Percentiles rank a stretch among this genome's conserved stretches.
Conservation (phyloP, 2,113 vertebrate species). For the Passer domesticus region DNA sequence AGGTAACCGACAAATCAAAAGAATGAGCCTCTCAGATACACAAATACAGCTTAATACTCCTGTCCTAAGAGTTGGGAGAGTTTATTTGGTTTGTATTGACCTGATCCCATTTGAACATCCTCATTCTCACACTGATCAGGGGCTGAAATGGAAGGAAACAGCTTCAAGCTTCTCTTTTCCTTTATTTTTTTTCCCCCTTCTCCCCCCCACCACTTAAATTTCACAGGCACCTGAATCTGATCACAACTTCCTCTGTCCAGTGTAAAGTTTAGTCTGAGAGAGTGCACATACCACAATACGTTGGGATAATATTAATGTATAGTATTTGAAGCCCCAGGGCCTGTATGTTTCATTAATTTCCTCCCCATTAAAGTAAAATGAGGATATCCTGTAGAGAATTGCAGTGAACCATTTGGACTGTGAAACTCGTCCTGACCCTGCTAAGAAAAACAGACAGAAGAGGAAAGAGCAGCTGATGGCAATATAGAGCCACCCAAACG, state of each 20-base stretch:
- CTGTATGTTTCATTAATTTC: constrained; percentile 80
- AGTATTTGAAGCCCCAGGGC: constrained; percentile 74
- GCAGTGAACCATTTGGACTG: constrained; percentile 74
- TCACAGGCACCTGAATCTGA: constrained; percentile 76
- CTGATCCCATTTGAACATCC: constrained; percentile 40
- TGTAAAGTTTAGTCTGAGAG: constrained; percentile 72
- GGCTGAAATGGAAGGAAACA: constrained; percentile 68
- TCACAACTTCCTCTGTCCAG: constrained; percentile 72
- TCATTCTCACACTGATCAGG: constrained; percentile 60
- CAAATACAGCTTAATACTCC: background rate
- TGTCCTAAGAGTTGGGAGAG: background rate
- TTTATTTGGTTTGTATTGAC: constrained; percentile 46
- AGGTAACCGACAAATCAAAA: background rate
- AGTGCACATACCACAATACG: constrained; percentile 61
- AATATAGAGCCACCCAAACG: constrained; percentile 62
- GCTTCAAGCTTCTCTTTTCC: constrained; percentile 51
- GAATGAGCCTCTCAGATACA: background rate
- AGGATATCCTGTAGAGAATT: constrained; percentile 79
- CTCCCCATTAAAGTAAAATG: constrained; percentile 78
- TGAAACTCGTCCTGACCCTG: constrained; percentile 73
- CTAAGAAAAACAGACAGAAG: constrained; percentile 74
- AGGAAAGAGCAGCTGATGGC: constrained; percentile 66
- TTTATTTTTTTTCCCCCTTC: constrained; percentile 6
- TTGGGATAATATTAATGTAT: constrained; percentile 78
- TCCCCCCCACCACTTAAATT: constrained; percentile 50